Evolutionary conservation across 2,113 vertebrate genomes (phyloP).

Genomic region (Irena cyanogastra): DNA sequence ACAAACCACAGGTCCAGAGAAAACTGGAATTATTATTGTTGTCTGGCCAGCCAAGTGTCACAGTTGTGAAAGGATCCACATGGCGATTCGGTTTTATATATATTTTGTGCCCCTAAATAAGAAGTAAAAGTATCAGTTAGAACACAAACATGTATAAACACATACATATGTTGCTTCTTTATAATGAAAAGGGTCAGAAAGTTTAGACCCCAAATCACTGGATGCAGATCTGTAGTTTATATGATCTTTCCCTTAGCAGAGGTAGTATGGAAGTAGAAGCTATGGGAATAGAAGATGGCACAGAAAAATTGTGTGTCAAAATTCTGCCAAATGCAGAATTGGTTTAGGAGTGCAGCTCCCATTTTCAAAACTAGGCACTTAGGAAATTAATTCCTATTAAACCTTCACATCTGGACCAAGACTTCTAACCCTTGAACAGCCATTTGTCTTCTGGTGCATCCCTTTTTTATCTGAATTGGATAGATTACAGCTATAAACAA

Average conservation of each 20-base stretch:
- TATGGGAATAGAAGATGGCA: neutral
- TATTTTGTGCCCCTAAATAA: conserved; percentile 47
- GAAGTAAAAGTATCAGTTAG: neutral
- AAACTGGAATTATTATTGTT: conserved; percentile 14
- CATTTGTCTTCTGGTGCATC: neutral
- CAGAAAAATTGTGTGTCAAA: neutral
- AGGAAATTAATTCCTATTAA: neutral
- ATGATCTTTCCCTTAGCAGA: neutral
- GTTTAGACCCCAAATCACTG: neutral
- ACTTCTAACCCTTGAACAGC: neutral
- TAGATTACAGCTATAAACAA: neutral
- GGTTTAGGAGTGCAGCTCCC: neutral
- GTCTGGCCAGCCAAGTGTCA: conserved; percentile 64
- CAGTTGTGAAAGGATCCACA: conserved; percentile 59
- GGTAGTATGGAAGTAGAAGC: neutral
- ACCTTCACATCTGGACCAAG: neutral
- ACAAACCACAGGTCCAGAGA: conserved; percentile 74
- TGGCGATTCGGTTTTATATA: conserved; percentile 48
- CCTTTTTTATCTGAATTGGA: neutral
- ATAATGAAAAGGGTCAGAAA: neutral
- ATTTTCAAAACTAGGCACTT: neutral
- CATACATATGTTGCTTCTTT: neutral
- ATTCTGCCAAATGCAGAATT: neutral
- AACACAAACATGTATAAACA: neutral
- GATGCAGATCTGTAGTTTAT: neutral